Evolutionary conservation across 2,888 invertebrate genomes (phyloP).

Genomic region (Asteroscopus sphinx): DNA sequence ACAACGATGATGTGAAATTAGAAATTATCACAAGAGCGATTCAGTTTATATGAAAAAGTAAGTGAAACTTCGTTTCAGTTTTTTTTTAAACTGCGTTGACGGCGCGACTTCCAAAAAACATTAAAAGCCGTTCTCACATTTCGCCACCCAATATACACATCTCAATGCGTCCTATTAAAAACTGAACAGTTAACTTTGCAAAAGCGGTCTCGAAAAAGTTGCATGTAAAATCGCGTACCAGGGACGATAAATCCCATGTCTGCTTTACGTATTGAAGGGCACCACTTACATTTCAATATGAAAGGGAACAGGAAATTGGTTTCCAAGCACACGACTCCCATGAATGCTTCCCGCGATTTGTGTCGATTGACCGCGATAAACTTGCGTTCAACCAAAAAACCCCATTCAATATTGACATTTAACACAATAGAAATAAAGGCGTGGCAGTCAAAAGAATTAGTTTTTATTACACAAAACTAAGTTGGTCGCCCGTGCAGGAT

Average conservation of each 20-base stretch:
- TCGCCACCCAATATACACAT: not conserved
- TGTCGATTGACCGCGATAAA: constrained; percentile 72
- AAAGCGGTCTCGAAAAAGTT: constrained; percentile 37
- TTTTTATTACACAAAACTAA: constrained; percentile 38
- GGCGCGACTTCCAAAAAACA: too few species aligned
- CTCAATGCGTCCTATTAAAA: constrained; percentile 10
- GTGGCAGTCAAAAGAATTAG: constrained; percentile 28
- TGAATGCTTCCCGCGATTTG: constrained; percentile 84
- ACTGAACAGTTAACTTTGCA: constrained; percentile 37
- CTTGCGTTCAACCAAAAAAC: constrained; percentile 56
- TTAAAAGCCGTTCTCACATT: not conserved
- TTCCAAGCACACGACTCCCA: constrained; percentile 80
- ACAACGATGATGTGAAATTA: too few species aligned
- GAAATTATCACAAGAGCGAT: too few species aligned
- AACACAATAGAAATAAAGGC: constrained; percentile 32
- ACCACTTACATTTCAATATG: constrained; percentile 86
- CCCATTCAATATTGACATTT: constrained; percentile 59
- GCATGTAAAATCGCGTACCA: constrained; percentile 26
- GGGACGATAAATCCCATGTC: constrained; percentile 63
- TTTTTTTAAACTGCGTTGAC: too few species aligned
- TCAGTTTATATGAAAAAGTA: too few species aligned
- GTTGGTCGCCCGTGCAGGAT: constrained; percentile 55
- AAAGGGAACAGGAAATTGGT: constrained; percentile 87
- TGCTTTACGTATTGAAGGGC: constrained; percentile 70
- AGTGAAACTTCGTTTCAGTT: too few species aligned